Evolutionary conservation across 2,113 vertebrate genomes (phyloP).

Genomic region (Mixornis gularis): DNA sequence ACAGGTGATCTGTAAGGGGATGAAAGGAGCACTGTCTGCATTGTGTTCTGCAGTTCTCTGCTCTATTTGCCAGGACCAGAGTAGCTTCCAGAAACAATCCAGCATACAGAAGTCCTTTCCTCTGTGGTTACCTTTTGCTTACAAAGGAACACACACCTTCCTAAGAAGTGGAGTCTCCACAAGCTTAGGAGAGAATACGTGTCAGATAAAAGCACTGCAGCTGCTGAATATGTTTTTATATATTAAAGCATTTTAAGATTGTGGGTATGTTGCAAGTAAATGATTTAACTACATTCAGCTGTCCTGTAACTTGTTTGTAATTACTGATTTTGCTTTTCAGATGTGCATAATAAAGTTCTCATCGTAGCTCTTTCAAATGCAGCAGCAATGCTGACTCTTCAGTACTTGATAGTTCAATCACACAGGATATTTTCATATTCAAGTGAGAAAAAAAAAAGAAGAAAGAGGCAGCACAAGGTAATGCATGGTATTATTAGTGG

Average conservation of each 20-base stretch:
- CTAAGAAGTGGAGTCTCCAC: neutral
- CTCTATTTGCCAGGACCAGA: neutral
- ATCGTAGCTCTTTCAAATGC: conserved; percentile 60
- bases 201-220: conserved; percentile 45
- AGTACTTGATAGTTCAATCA: conserved; percentile 59
- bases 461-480: neutral
- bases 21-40: neutral
- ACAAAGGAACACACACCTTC: neutral
- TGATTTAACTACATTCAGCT: conserved; percentile 77
- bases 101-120: neutral
- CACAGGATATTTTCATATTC: conserved; percentile 59
- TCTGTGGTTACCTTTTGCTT: conserved; percentile 14
- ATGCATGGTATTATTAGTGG: neutral
- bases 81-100: neutral
- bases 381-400: conserved; percentile 71
- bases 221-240: conserved; percentile 55
- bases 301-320: conserved; percentile 73
- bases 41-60: neutral
- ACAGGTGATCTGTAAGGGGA: neutral
- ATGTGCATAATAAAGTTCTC: conserved; percentile 72
- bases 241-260: conserved; percentile 65
- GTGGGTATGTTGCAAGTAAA: conserved; percentile 62
- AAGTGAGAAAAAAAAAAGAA: conserved; percentile 50
- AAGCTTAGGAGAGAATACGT: neutral
- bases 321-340: conserved; percentile 75